phyloP scores from a whole-genome alignment of 2,888 invertebrate genomes.

The Stegophylla sp. region DNA sequence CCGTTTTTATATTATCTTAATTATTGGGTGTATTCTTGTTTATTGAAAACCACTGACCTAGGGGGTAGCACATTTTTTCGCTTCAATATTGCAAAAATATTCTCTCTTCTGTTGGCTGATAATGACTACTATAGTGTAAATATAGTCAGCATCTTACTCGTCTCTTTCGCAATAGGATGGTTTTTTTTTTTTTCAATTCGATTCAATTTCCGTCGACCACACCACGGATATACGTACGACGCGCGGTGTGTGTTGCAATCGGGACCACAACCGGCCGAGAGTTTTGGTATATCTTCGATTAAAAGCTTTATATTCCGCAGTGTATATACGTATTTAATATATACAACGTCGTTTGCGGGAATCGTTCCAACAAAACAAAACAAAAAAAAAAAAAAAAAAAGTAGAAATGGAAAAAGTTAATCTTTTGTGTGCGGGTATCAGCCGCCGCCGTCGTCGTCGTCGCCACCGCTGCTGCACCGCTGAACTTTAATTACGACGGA shows the following conservation, averaged over 20 bases:
- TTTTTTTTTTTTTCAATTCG: background rate
- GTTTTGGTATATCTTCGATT: constrained; percentile 44
- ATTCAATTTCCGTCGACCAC: background rate
- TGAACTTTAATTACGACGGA: constrained; percentile 37
- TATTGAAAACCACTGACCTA: too few species aligned
- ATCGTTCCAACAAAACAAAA: constrained; percentile 28
- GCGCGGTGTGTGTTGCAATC: background rate
- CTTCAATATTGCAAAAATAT: too few species aligned
- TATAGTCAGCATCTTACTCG: background rate
- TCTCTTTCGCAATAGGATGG: too few species aligned
- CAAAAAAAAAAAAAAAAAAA: background rate
- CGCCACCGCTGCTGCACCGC: background rate
- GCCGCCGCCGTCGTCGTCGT: background rate
- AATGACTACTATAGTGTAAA: too few species aligned
- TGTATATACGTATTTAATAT: too few species aligned
- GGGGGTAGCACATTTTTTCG: too few species aligned
- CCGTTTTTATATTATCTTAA: too few species aligned
- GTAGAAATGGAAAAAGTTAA: constrained; percentile 5
- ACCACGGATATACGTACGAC: background rate
- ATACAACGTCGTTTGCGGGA: constrained; percentile 29
- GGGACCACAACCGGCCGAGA: background rate
- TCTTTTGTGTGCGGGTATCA: constrained; percentile 23
- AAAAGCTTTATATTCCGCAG: background rate
- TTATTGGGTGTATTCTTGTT: too few species aligned
- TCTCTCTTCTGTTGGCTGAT: too few species aligned